Conservation (phyloP, 2,888 invertebrate genomes). For the Eudasyphora cyanicolor region DNA sequence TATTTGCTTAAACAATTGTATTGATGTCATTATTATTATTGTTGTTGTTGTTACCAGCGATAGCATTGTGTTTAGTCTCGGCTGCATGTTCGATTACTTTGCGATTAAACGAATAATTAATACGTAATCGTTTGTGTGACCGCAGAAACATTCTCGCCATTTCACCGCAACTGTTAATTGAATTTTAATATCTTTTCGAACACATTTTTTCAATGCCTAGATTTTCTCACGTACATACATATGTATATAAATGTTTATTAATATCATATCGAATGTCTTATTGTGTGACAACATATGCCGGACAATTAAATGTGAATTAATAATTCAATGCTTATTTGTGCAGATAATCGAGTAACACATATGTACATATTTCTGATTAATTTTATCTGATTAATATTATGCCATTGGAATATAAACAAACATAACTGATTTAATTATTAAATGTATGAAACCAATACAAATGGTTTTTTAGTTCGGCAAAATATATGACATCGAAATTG, state of each 20-base stretch:
- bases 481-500: too few relatives aligned
- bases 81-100: neutral
- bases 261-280: constrained; percentile 5
- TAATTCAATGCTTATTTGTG: neutral
- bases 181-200: constrained; percentile 11
- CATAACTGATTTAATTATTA: too few relatives aligned
- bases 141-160: neutral
- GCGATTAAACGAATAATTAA: constrained; percentile 16
- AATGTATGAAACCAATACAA: too few relatives aligned
- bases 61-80: neutral
- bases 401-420: neutral
- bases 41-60: neutral
- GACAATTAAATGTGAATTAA: constrained; percentile 17
- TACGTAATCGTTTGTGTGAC: constrained; percentile 19
- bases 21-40: neutral
- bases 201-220: neutral
- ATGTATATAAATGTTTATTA: neutral
- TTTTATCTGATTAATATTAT: neutral
- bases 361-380: neutral
- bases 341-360: too few relatives aligned
- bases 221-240: neutral
- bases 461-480: too few relatives aligned
- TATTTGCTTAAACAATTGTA: constrained; percentile 42
- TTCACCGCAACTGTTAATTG: neutral
- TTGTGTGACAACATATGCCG: neutral